Base-by-base conservation (phyloP, 2,888 invertebrate species). In the Synergus laeviventris region DNA sequence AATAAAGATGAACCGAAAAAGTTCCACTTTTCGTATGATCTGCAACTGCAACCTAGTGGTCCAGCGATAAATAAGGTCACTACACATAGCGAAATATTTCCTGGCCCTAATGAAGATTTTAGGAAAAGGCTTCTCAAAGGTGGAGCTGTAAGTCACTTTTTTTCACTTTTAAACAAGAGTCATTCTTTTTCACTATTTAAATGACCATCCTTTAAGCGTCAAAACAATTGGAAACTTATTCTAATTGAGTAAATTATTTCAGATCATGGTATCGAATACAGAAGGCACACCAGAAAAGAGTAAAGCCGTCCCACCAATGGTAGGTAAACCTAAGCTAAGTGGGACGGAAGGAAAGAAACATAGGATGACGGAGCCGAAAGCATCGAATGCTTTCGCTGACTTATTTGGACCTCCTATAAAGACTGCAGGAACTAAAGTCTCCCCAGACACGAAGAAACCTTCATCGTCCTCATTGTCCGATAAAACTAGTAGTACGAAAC, bases 1-100 rank as follows among this genome's bases (percentile, higher is more conserved):
- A 98, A 96, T 91, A 96, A 96, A 89, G 97, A 97, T 90, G 97
- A 97, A 88, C 97, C 97, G 12, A 97, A 96, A 90, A 97, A 95
- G 87, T 85, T 90, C 74, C 93, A 93, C 84, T 95, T 95, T 90
- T 92, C 93, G 75, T 99, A 99, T 92, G 98, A 98, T 91, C 93
- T 99, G 82, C 94, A 94, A 86, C 92, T 99, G 78, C 96, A 96
- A 91, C 93, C 93, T 16, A 94, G 94, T 84, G 96, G 96, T 2
- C 94, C 95, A 66, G 93, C 96, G 4, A 93, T 95, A 78, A 93
- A 93, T 87, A 94, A 94, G 84, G 93, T 94, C 78, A 94, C 96
- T 78, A 94, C 94, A 86, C 97, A 98, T 89, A 96, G 96, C 84
- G 94, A 96, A 87, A 94, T 96, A 73, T 97, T 99, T 90, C 94